Conservation (phyloP, 2,113 vertebrate genomes). For the pig (Sus scrofa) region T2T-Sscrofa CM000814.6:141033001-141033500, state of each 20-base stretch:
- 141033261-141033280: not conserved
- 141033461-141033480: not conserved
- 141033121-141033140: not conserved
- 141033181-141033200: not conserved
- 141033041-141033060: not conserved
- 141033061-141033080: accelerated
- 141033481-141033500: not conserved
- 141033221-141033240: constrained; percentile 5
- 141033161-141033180: not conserved
- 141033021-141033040: not conserved
- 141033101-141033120: not conserved
- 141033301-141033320: not conserved
- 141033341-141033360: accelerated
- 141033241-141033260: not conserved
- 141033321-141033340: not conserved
- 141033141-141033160: not conserved
- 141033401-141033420: not conserved
- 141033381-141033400: not conserved
- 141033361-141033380: not conserved
- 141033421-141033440: not conserved
- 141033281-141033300: not conserved
- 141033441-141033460: not conserved
- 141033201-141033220: constrained; percentile 21
- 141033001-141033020: not conserved
- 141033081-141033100: not conserved